Conservation (phyloP, 2,113 vertebrate species). For the Anguilla rostrata region DNA sequence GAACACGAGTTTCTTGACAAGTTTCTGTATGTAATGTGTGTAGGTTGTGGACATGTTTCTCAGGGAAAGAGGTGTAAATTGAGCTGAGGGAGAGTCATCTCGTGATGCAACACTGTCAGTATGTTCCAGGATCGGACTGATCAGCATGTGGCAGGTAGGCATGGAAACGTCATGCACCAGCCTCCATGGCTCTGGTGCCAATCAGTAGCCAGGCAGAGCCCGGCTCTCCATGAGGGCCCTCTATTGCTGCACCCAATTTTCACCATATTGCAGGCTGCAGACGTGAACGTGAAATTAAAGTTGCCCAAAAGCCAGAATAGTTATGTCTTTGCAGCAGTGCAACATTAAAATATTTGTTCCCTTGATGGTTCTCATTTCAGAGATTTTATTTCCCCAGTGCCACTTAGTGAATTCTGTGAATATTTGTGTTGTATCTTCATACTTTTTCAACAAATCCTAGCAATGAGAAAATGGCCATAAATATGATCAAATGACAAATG, state of each 20-base stretch:
- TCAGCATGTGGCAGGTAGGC: conserved; percentile 43
- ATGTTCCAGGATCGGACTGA: neutral
- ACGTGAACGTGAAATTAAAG: neutral
- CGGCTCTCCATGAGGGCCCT: neutral
- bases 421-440: neutral
- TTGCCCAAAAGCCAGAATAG: neutral
- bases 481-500: too few species aligned
- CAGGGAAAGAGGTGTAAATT: neutral
- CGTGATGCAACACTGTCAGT: neutral
- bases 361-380: neutral
- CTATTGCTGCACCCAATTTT: neutral
- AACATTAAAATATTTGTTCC: neutral
- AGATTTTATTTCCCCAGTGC: neutral
- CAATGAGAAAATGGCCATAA: neutral
- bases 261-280: neutral
- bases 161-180: conserved; percentile 1
- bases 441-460: neutral
- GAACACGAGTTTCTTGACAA: neutral
- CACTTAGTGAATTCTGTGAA: neutral
- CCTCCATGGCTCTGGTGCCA: neutral
- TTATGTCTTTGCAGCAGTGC: neutral
- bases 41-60: neutral
- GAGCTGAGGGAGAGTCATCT: neutral
- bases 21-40: neutral
- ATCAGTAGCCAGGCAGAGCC: neutral